A percentile compares a stretch with the other conserved stretches of the same genome.
Evolutionary conservation across 2,888 invertebrate genomes (phyloP).

Genomic region (Catocala nupta): DNA sequence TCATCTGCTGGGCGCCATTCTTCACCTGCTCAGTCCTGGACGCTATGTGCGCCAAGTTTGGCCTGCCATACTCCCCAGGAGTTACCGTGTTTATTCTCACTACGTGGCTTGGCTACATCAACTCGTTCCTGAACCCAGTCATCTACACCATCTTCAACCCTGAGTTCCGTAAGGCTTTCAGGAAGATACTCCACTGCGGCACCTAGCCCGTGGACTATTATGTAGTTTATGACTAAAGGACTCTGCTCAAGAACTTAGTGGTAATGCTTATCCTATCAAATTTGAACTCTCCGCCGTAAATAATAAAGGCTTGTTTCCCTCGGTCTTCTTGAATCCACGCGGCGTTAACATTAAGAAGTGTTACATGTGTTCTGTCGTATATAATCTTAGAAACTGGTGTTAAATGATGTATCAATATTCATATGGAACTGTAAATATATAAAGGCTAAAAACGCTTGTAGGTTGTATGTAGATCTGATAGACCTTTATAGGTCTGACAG

Average conservation of each 20-base stretch:
- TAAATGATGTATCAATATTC: neutral
- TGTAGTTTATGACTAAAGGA: conserved; percentile 68
- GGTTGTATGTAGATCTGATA: neutral
- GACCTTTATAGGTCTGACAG: neutral
- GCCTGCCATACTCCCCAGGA: conserved; percentile 92
- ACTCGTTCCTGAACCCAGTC: conserved; percentile 96
- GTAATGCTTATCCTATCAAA: conserved; percentile 8
- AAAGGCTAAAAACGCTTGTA: neutral
- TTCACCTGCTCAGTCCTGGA: conserved; percentile 99
- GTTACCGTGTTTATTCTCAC: conserved; percentile 96
- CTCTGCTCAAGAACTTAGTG: conserved; percentile 33
- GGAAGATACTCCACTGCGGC: conserved; percentile 93
- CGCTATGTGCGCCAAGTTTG: conserved; percentile 96
- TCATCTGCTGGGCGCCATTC: conserved; percentile 99
- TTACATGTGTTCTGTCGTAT: neutral
- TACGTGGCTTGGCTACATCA: conserved; percentile 99
- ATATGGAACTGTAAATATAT: conserved; percentile 9
- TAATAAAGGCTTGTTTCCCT: conserved; percentile 4
- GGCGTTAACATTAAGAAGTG: neutral
- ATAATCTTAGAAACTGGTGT: neutral
- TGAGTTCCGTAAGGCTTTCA: conserved; percentile 99
- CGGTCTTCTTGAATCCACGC: conserved; percentile 5
- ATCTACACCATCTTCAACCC: conserved; percentile 98
- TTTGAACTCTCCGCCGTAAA: conserved; percentile 5
- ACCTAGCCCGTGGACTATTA: conserved; percentile 82